Conservation (phyloP, 2,797 vertebrate genomes). For the Sebastes iracundus region DNA sequence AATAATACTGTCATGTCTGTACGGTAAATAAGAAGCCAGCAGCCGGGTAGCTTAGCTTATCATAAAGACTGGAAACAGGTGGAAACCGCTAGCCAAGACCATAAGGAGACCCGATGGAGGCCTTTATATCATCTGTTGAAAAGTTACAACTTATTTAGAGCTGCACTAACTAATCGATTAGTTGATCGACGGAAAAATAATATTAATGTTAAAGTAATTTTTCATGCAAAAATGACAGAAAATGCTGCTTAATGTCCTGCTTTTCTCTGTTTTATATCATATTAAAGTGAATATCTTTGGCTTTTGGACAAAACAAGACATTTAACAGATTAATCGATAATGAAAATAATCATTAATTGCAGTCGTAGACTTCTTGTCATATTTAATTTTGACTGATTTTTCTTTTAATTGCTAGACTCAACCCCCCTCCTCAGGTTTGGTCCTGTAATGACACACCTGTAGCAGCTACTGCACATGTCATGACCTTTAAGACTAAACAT, state of each 20-base stretch:
- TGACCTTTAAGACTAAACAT: not conserved
- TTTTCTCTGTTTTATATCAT: too few relatives aligned
- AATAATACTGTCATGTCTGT: too few relatives aligned
- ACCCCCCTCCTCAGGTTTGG: not conserved
- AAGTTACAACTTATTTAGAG: not conserved
- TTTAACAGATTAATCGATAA: too few relatives aligned
- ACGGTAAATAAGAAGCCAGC: too few relatives aligned
- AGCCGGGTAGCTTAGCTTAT: too few relatives aligned
- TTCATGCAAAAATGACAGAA: too few relatives aligned
- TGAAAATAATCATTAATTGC: too few relatives aligned
- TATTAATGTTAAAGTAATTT: too few relatives aligned
- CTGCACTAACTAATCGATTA: fast-evolving
- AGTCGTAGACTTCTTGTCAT: not conserved
- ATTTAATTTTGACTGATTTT: not conserved
- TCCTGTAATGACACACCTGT: not conserved
- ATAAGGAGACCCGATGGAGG: not conserved
- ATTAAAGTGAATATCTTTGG: too few relatives aligned
- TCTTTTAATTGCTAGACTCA: not conserved
- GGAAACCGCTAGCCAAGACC: not conserved
- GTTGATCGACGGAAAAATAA: fast-evolving
- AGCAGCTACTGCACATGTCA: not conserved
- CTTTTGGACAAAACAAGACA: too few relatives aligned
- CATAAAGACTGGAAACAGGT: not conserved
- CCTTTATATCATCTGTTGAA: not conserved
- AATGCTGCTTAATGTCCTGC: too few relatives aligned